Conservation (phyloP, 2,888 invertebrate genomes). For the Athalia rosae region DNA sequence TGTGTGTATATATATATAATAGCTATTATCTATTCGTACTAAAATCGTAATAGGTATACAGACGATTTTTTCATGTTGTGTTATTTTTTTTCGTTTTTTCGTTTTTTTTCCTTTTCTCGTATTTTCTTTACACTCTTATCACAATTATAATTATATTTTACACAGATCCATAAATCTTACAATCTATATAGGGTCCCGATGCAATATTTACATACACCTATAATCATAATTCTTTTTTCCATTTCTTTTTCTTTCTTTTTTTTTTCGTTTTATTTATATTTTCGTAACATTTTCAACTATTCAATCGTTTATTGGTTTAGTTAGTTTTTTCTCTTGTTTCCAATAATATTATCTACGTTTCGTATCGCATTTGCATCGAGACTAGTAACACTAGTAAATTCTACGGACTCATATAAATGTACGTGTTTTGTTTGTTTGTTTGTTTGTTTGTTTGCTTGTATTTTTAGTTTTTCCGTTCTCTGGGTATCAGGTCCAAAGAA, state of each 20-base stretch:
- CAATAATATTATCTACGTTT: constrained; percentile 45
- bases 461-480: background rate
- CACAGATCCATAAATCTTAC: constrained; percentile 71
- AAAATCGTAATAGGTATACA: constrained; percentile 47
- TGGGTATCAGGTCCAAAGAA: background rate
- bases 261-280: constrained; percentile 28
- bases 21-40: constrained; percentile 67
- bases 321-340: constrained; percentile 47
- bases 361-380: constrained; percentile 56
- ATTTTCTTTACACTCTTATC: constrained; percentile 70
- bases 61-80: constrained; percentile 38
- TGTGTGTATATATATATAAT: constrained; percentile 52
- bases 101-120: constrained; percentile 45
- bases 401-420: constrained; percentile 57
- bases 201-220: constrained; percentile 63
- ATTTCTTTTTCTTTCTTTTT: constrained; percentile 5
- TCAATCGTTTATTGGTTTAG: background rate
- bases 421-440: constrained; percentile 53
- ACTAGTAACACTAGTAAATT: constrained; percentile 66
- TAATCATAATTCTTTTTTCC: constrained; percentile 12
- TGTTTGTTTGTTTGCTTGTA: constrained; percentile 44
- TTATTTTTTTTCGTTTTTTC: constrained; percentile 36
- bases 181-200: constrained; percentile 61
- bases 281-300: constrained; percentile 47
- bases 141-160: constrained; percentile 70